Conservation (phyloP, 2,888 invertebrate species). For the Athalia cordata region DNA sequence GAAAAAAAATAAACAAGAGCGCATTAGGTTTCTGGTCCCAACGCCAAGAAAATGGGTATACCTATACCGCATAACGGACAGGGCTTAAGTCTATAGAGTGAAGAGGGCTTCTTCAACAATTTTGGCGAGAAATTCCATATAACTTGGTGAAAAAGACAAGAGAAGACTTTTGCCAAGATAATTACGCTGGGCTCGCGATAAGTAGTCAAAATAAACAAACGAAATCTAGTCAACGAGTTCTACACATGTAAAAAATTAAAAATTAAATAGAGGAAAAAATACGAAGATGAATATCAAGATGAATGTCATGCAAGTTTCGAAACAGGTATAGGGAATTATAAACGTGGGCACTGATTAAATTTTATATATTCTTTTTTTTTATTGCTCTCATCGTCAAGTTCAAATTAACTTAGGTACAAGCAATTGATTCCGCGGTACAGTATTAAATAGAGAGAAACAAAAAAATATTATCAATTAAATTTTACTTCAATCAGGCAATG, state of each 20-base stretch:
- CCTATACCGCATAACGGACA: background rate
- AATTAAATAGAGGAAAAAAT: background rate
- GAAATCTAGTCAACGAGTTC: slow-evolving; percentile 10
- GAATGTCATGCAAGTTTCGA: background rate
- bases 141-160: slow-evolving; percentile 19
- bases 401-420: too few relatives aligned
- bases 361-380: too few relatives aligned
- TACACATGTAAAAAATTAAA: slow-evolving; percentile 60
- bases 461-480: too few relatives aligned
- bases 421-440: too few relatives aligned
- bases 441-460: too few relatives aligned
- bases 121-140: slow-evolving; percentile 11
- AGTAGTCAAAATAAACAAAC: background rate
- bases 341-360: too few relatives aligned
- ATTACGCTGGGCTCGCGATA: background rate
- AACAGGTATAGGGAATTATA: background rate
- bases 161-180: slow-evolving; percentile 10
- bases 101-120: slow-evolving; percentile 26
- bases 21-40: slow-evolving; percentile 28
- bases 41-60: slow-evolving; percentile 7
- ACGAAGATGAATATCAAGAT: background rate
- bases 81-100: slow-evolving; percentile 16
- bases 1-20: slow-evolving; percentile 32
- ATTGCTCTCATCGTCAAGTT: too few relatives aligned
- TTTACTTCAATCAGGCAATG: too few relatives aligned